Base-by-base conservation (phyloP, 2,888 invertebrate genomes). In the Scelioninae gen. 1 region DNA sequence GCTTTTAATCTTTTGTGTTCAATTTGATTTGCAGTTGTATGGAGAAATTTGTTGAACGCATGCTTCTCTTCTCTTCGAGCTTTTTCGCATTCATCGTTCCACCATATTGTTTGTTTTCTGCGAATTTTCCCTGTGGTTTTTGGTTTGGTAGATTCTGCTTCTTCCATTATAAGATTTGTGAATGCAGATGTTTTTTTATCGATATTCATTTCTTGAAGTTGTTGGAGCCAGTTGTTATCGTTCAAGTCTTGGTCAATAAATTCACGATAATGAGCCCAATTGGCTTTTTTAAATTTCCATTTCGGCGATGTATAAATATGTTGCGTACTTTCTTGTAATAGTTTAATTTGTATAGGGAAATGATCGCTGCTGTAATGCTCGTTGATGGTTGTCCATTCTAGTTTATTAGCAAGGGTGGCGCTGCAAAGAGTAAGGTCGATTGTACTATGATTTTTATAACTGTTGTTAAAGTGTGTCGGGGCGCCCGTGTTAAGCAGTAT, bases 21-120 rank as follows among this genome's bases (percentile, higher is more conserved):
- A 2, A 82, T 83, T 81, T 66, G 75, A 40, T 82, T 82, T 29
- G 55, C 69, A 0, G 5, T 3, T 0, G 74, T 71, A 0, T 62
- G 68, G 29, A 84, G 68, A 66, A 51, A 85, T 11, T 32, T 66
- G 15, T 83, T 81, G 6, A 81, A 74, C 0, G 85, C 78, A 1
- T 79, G 60, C 56, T 85, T 84, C 5, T 29, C 38, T 31, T 71
- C n/a, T 60, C 56, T 56, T 6, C 75, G 47, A 0, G 66, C 77
- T 38, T 79, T 45, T 23, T 79, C 51, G 15, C 82, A 80, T 6
- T 85, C 58, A 0, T 80, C 13, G 29, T 84, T 86, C 85, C 85
- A 86, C 85, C 86, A 86, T 11, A 69, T 65, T 7, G 32, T 53
- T 5, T 58, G 49, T 16, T 32, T 69, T 49, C 29, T 77, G 11